Base-by-base conservation (phyloP, 37 sponge, comb jelly and placozoan species). In the Ephydatia muelleri region DNA sequence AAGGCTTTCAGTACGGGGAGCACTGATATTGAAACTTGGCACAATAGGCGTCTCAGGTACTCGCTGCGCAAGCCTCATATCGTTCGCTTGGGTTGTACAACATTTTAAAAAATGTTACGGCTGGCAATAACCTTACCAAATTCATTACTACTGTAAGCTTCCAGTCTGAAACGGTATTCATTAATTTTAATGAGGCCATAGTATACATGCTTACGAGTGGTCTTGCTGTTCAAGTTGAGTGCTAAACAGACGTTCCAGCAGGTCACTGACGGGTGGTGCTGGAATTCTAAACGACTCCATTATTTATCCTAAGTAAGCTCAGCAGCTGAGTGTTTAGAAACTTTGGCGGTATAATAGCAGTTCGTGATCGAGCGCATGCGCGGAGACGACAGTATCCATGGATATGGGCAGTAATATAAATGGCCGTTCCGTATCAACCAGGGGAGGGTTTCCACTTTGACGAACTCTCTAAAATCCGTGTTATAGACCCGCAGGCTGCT, bases 381-480 rank as follows among this genome's bases (percentile, higher is more conserved):
- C 57, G 57, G 14, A 57, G 28, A 78, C 33, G 2, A 38, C 65
- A 16, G 85, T 84, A 40, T 65, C 67, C 85, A 77, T 84, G 68
- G 85, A 65, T 77, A 84, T 77, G 35, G 27, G 1, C 39, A 64
- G 49, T 0, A 65, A 12, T 1, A 13, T 68, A 40, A 49, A 90
- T 90, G 90, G 72, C 90, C 27, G 86, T 85, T 12, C 82, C 86
- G 68, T 69, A 77, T 1, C 86, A 90, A 65, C 88, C 94, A 5
- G 38, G 85, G 38, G 82, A 84, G 27, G 94, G 93, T 11, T 91
- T 95, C 32, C 83, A 89, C 77, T 91, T 93, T 71, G 98, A 97
- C 36, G 98, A 97, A 26, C 82, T 97, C 37, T 92, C 89, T 35
- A 97, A 97, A 77, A 87, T 97, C 25, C 76, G 98, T 57, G 94